phyloP scores from a whole-genome alignment of 2,113 vertebrate genomes.

The Fulica atra region DNA sequence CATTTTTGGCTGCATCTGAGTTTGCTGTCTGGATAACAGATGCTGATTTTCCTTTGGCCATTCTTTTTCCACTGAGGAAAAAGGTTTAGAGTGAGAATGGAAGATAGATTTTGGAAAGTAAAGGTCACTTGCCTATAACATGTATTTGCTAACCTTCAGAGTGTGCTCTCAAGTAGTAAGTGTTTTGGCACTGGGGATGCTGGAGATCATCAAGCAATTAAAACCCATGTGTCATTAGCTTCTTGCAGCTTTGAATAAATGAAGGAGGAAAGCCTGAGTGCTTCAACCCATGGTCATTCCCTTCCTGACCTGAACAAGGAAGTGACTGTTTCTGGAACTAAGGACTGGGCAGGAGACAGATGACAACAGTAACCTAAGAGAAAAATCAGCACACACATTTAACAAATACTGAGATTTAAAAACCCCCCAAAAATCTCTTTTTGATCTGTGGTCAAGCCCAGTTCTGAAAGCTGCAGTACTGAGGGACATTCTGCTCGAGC shows the following conservation, averaged over 20 bases:
- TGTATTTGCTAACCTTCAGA: background rate
- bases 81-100: background rate
- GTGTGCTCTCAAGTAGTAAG: background rate
- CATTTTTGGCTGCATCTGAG: background rate
- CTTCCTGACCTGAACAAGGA: background rate
- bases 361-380: background rate
- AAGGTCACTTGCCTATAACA: background rate
- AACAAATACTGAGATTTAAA: background rate
- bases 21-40: constrained; percentile 37
- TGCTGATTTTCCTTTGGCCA: constrained; percentile 21
- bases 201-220: background rate
- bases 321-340: background rate
- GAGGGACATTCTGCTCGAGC: background rate
- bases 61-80: background rate
- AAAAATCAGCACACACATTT: background rate
- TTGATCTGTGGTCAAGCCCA: background rate
- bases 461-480: background rate
- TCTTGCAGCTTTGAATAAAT: background rate
- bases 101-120: background rate
- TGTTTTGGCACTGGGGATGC: background rate
- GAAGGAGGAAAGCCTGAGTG: background rate
- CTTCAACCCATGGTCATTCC: background rate
- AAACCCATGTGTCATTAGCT: background rate
- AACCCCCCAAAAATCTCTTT: background rate
- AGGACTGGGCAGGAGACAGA: background rate